Conservation (phyloP, 2,113 vertebrate species). For the Coptodon rendalli region DNA sequence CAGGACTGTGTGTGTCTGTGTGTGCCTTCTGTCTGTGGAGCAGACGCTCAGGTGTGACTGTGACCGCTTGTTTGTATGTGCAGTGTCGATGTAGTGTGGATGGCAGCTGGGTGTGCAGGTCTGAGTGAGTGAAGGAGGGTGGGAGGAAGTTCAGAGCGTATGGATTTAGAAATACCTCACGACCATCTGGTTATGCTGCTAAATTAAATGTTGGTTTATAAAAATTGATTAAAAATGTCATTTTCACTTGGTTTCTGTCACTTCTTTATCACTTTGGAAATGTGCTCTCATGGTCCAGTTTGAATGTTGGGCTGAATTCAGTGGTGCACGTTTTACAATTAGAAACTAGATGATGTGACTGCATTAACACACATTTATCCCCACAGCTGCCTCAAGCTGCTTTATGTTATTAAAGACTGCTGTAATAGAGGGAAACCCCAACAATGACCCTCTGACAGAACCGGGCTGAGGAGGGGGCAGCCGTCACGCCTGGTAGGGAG, state of each 20-base stretch:
- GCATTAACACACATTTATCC: not conserved
- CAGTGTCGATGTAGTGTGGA: conserved; percentile 9
- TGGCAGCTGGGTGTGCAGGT: not conserved
- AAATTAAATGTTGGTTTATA: conserved; percentile 73
- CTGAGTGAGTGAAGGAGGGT: conserved; percentile 19
- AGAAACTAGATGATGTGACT: not conserved
- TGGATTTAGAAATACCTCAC: conserved; percentile 79
- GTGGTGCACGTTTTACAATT: not conserved
- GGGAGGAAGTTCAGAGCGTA: conserved; percentile 57
- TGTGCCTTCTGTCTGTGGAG: not conserved
- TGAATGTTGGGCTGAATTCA: not conserved
- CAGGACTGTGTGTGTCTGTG: conserved; percentile 21
- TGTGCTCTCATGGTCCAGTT: not conserved
- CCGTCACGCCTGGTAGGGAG: not conserved
- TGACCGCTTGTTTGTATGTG: conserved; percentile 19
- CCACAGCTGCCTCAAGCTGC: not conserved
- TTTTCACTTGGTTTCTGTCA: conserved; percentile 50
- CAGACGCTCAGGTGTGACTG: not conserved
- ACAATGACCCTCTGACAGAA: not conserved
- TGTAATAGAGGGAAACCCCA: not conserved
- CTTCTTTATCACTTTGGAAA: not conserved
- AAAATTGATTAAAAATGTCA: conserved; percentile 69
- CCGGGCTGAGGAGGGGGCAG: not conserved
- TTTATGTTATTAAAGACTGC: not conserved
- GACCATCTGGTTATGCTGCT: conserved; percentile 77